Percentiles rank a stretch among this genome's conserved stretches.
phyloP scores from a whole-genome alignment of 2,888 invertebrate genomes.

The Zaprionus lineosus region DNA sequence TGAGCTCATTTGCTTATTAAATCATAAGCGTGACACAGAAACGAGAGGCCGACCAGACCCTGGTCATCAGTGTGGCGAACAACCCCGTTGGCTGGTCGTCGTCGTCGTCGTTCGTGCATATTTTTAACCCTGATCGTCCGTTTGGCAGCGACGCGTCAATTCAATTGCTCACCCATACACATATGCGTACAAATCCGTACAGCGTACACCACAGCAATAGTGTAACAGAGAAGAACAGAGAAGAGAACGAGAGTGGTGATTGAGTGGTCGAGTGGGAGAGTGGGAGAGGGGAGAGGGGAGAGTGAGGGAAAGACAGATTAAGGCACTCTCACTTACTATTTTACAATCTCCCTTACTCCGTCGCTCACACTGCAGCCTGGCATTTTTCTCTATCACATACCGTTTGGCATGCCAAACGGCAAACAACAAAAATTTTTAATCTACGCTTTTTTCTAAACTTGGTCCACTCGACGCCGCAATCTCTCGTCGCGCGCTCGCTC shows the following conservation, averaged over 20 bases:
- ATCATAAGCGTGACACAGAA: conserved; percentile 73
- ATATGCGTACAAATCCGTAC: conserved; percentile 12
- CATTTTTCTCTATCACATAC: conserved; percentile 6
- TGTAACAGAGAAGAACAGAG: too few species aligned
- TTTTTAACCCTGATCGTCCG: conserved; percentile 75
- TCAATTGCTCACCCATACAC: conserved; percentile 47
- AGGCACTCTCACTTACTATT: not conserved
- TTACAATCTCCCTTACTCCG: conserved; percentile 7
- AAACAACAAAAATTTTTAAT: conserved; percentile 27
- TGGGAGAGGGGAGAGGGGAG: too few species aligned
- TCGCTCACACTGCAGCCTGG: conserved; percentile 15
- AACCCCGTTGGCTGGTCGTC: conserved; percentile 59
- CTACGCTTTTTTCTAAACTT: conserved; percentile 71
- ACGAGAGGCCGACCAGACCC: conserved; percentile 8
- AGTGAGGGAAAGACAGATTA: conserved; percentile 1
- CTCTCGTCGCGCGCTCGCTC: conserved; percentile 40
- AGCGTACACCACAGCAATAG: too few species aligned
- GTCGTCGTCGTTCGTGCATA: conserved; percentile 51
- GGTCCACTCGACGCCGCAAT: conserved; percentile 62
- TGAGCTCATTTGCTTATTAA: conserved; percentile 80
- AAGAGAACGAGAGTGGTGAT: too few species aligned
- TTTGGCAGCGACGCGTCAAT: conserved; percentile 38
- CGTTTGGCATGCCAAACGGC: not conserved
- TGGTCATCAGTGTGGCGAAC: conserved; percentile 36
- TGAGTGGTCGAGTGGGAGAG: too few species aligned